Conservation (phyloP, 2,113 vertebrate genomes). For the Boleophthalmus pectinirostris region DNA sequence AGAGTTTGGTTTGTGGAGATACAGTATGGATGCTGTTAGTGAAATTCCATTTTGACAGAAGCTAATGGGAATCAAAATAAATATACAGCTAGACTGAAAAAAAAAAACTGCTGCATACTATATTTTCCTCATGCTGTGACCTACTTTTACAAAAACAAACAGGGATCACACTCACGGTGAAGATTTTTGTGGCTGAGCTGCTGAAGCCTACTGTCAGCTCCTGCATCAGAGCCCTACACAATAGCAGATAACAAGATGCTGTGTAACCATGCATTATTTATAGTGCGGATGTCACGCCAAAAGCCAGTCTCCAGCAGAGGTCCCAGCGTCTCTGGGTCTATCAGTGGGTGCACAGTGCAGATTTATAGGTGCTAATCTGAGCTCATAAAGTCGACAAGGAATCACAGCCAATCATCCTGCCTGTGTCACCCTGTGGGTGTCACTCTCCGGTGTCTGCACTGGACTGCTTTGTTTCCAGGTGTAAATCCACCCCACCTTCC, state of each 20-base stretch:
- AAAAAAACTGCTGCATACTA: neutral
- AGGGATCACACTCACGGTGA: neutral
- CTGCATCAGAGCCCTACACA: neutral
- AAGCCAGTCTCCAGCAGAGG: neutral
- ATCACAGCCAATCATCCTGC: conserved; percentile 44
- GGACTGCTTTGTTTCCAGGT: conserved; percentile 39
- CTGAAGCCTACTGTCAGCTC: conserved; percentile 13
- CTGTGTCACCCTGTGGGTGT: conserved; percentile 39
- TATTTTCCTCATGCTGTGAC: neutral
- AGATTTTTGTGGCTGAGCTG: neutral
- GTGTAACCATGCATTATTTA: conserved; percentile 33
- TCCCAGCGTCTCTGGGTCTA: conserved; percentile 27
- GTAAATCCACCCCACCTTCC: conserved; percentile 25
- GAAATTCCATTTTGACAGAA: neutral
- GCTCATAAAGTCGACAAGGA: conserved; percentile 42
- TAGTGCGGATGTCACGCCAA: conserved; percentile 11
- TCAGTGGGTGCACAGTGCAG: conserved; percentile 31
- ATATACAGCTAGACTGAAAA: neutral
- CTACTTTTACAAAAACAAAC: neutral
- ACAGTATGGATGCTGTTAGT: too few species aligned
- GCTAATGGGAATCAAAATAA: neutral
- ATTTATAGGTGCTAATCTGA: conserved; percentile 53
- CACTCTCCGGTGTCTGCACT: conserved; percentile 41
- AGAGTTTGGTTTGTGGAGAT: too few species aligned
- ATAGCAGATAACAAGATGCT: conserved; percentile 32